Conservation (phyloP, 2,113 vertebrate species). For the Protobothrops flavoviridis region DNA sequence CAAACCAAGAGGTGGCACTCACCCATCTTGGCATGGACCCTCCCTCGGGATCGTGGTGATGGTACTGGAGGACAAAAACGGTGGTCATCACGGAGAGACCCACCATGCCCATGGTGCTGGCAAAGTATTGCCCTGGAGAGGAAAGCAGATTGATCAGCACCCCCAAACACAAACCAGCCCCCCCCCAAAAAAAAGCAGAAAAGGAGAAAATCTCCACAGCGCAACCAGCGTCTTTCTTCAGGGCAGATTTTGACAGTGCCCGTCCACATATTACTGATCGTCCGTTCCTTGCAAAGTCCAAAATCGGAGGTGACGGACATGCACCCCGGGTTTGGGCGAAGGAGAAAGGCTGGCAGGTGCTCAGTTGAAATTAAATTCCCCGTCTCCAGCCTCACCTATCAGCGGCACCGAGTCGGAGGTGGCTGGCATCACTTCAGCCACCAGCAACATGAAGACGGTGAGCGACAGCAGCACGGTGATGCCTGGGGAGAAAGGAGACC, state of each 20-base stretch:
- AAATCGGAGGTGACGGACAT: rapidly evolving
- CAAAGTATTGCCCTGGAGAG: conserved; percentile 78
- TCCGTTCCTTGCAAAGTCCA: background rate
- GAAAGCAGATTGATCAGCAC: background rate
- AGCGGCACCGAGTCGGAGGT: conserved; percentile 85
- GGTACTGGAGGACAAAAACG: conserved; percentile 79
- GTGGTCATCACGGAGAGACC: conserved; percentile 81
- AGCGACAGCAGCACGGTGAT: conserved; percentile 84
- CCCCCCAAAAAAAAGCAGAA: background rate
- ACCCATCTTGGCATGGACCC: conserved; percentile 82
- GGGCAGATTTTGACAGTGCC: background rate
- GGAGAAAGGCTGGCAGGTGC: background rate
- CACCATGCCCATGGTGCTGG: conserved; percentile 82
- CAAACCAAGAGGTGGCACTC: conserved; percentile 11
- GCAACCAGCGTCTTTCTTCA: background rate
- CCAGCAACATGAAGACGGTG: conserved; percentile 83
- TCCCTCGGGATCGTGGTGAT: conserved; percentile 79
- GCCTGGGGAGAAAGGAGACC: conserved; percentile 54
- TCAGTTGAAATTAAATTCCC: background rate
- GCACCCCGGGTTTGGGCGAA: background rate
- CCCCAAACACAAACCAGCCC: background rate
- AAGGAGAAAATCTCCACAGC: background rate
- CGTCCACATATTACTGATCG: background rate
- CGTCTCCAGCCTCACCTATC: conserved; percentile 68
- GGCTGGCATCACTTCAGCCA: conserved; percentile 86